These are phyloP conservation scores for Nycticorax nycticorax DNA, from an alignment of 2,113 vertebrate genomes.

Conservation along the genomic window DNA sequence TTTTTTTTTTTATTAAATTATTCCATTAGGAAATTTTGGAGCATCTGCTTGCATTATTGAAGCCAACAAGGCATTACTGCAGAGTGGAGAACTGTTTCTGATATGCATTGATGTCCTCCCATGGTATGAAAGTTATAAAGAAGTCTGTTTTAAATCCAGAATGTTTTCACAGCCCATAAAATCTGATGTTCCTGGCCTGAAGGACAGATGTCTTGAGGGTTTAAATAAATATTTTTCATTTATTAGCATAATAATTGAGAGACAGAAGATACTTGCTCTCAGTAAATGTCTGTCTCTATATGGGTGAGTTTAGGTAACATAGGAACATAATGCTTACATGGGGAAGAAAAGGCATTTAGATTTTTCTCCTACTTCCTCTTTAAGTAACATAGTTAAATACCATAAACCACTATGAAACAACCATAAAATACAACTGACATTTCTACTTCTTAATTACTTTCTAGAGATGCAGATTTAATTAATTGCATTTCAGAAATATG, in stretches of 20 bases:
- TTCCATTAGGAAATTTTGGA: not conserved
- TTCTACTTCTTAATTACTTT: not conserved
- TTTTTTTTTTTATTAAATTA: not conserved
- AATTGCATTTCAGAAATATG: not conserved
- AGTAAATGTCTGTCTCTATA: not conserved
- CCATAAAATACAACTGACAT: not conserved
- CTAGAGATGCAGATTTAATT: not conserved
- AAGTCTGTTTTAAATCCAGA: not conserved
- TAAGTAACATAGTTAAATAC: not conserved
- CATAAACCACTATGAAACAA: not conserved
- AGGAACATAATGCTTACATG: not conserved
- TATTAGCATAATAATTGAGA: not conserved
- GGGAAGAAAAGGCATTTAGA: not conserved
- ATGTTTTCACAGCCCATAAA: not conserved
- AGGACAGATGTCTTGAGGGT: not conserved
- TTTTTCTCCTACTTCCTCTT: not conserved
- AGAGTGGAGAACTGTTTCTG: not conserved
- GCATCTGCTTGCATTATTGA: not conserved
- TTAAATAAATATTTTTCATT: not conserved
- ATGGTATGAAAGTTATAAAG: not conserved
- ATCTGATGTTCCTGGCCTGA: not conserved
- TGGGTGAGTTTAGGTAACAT: not conserved
- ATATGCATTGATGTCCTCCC: not conserved
- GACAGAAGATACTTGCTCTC: not conserved
- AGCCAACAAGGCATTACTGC: not conserved